phyloP scores from a whole-genome alignment of 2,888 invertebrate species.

The Torymus texanus region DNA sequence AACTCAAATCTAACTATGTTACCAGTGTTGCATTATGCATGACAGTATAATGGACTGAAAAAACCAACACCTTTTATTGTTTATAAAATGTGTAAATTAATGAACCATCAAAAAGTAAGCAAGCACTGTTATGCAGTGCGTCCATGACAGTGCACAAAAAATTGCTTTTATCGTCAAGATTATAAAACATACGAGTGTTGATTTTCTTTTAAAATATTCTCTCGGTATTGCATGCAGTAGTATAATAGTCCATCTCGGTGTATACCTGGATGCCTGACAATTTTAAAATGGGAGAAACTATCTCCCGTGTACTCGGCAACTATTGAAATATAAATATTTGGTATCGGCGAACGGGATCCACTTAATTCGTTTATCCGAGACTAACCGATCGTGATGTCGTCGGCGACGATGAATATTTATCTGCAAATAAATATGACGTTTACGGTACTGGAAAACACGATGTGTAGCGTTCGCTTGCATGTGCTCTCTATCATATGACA shows the following conservation, averaged over 20 bases:
- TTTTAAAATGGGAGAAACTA: conserved; percentile 30
- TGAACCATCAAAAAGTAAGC: not conserved
- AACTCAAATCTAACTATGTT: too few relatives aligned
- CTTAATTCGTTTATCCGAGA: conserved; percentile 57
- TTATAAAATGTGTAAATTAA: too few relatives aligned
- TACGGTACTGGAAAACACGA: not conserved
- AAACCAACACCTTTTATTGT: too few relatives aligned
- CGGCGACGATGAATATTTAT: conserved; percentile 58
- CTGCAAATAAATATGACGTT: conserved; percentile 57
- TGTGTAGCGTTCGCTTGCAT: not conserved
- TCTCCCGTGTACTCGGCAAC: conserved; percentile 19
- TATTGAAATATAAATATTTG: conserved; percentile 57
- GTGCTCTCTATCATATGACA: not conserved
- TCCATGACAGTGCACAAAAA: conserved; percentile 17
- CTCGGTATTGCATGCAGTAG: too few relatives aligned
- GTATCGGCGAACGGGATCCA: conserved; percentile 52
- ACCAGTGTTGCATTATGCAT: too few relatives aligned
- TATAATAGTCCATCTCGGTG: not conserved
- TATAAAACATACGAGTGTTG: conserved; percentile 27
- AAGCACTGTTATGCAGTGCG: not conserved
- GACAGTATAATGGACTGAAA: too few relatives aligned
- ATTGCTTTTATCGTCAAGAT: conserved; percentile 3
- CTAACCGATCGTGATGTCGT: conserved; percentile 55
- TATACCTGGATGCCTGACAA: conserved; percentile 23
- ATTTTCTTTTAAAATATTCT: conserved; percentile 48